Evolutionary conservation across 2,888 invertebrate genomes (phyloP).

Genomic region (Chymomyza procnemis): DNA sequence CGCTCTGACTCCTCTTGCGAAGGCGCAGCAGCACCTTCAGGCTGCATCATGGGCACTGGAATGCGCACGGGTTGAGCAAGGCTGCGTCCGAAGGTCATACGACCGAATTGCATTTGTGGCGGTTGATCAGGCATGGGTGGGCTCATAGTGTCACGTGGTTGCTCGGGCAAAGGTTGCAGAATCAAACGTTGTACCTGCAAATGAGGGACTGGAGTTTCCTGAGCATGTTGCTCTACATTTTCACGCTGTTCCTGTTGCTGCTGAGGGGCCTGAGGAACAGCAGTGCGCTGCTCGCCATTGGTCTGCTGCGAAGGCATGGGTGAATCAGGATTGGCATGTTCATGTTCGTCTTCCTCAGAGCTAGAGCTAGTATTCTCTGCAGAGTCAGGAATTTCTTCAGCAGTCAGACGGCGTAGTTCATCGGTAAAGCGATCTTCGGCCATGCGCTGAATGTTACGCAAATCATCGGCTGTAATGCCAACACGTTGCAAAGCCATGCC

Average conservation of each 20-base stretch:
- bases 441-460: slow-evolving; percentile 78
- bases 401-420: slow-evolving; percentile 75
- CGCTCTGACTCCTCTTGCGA: slow-evolving; percentile 79
- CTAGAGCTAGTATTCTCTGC: slow-evolving; percentile 61
- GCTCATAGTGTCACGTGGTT: slow-evolving; percentile 76
- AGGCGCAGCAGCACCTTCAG: slow-evolving; percentile 77
- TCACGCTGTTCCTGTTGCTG: slow-evolving; percentile 57
- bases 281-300: slow-evolving; percentile 45
- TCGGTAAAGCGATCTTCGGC: slow-evolving; percentile 78
- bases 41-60: slow-evolving; percentile 81
- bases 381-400: slow-evolving; percentile 69
- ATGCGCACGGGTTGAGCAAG: slow-evolving; percentile 79
- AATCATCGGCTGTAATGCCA: slow-evolving; percentile 78
- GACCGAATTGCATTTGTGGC: slow-evolving; percentile 75
- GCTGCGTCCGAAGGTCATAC: slow-evolving; percentile 78
- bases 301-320: slow-evolving; percentile 23
- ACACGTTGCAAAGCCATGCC: slow-evolving; percentile 77
- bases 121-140: slow-evolving; percentile 77
- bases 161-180: slow-evolving; percentile 76
- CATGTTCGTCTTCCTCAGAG: slow-evolving; percentile 66
- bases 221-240: slow-evolving; percentile 52
- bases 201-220: slow-evolving; percentile 75
- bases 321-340: slow-evolving; percentile 33
- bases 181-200: slow-evolving; percentile 73
- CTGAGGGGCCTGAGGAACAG: slow-evolving; percentile 47